These are phyloP conservation scores for Scomberomorus guttatus DNA, from an alignment of 2,797 vertebrate genomes.

Conservation along the genomic window DNA sequence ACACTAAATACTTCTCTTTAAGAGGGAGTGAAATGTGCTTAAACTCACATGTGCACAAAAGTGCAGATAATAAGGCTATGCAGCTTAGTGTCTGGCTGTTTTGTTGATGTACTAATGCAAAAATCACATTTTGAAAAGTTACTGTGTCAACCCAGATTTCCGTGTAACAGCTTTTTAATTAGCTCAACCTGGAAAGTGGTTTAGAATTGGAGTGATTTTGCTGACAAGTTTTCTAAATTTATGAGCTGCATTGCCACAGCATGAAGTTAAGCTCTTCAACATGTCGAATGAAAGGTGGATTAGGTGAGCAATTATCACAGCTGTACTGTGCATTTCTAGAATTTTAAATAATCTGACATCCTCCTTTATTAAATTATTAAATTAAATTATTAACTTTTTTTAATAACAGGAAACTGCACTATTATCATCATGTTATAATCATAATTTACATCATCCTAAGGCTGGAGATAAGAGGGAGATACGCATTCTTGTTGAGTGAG, in stretches of 20 bases:
- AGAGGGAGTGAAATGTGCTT: slow-evolving; percentile 20
- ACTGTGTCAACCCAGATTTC: slow-evolving; percentile 18
- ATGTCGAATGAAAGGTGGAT: slow-evolving; percentile 30
- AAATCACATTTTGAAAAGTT: slow-evolving; percentile 30
- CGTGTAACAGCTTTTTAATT: neutral
- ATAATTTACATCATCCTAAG: neutral
- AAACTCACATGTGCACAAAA: slow-evolving; percentile 12
- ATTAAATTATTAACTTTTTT: neutral
- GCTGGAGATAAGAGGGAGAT: neutral
- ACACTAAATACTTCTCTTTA: slow-evolving; percentile 41
- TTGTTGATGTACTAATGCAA: slow-evolving; percentile 12
- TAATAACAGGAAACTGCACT: neutral
- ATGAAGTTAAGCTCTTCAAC: slow-evolving; percentile 28
- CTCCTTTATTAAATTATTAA: neutral
- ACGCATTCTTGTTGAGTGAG: neutral
- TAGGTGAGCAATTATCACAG: slow-evolving; percentile 29
- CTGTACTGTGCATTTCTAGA: neutral
- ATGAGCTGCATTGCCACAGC: slow-evolving; percentile 15
- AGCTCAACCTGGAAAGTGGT: neutral
- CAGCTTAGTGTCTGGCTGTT: slow-evolving; percentile 21
- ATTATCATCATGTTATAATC: neutral
- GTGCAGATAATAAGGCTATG: slow-evolving; percentile 1
- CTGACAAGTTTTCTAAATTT: slow-evolving; percentile 20
- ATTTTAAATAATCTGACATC: slow-evolving; percentile 15
- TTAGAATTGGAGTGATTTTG: slow-evolving; percentile 20